Evolutionary conservation across 1,140 invertebrate species (phyloP), one percentile per base, ranked within the genome.

Genomic region (Myzus persicae): DNA sequence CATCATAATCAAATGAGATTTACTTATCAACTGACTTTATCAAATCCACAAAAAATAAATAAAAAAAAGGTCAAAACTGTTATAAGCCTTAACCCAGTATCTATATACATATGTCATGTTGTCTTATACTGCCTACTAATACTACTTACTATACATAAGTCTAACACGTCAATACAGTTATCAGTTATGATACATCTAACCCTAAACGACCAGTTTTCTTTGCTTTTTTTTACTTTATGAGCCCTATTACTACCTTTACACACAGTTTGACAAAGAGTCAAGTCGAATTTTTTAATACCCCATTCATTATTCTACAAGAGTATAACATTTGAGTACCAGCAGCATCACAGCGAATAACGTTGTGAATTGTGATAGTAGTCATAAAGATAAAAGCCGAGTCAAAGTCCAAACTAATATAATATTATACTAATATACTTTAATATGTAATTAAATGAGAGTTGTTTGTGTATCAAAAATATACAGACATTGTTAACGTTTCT

Each of bases 11-110:
- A 38, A 38, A 54, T 40, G 36, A 54, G 88, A 54, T 89, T 89
- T 51, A 89, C 36, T 51, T 89, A 89, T 89, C 88, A 26, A 51
- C 38, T 14, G 36, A 38, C 22, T 54, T 54, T 54, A 89, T 89
- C 88, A 4, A 40, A 36, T 38, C 36, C 48, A 26, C n/a, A 6
- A 31, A 85, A 46, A 88, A 46, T 48, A 18, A 88, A 48, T 31
- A 40, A 48, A 36, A n/a, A 88, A 88, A 85, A 42, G 84, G 84
- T 44, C 26, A 44, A 26, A 44, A 85, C 42, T 6, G 31, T 26
- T 44, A 85, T 46, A 85, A 44, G 20, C 26, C 26, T 44, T 44
- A 44, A 85, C 14, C 14, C 59, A 76, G 14, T n/a, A n/a, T n/a
- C 14, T 76, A 24, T 51, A 51, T 51, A 48, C 20, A 22, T 51